phyloP scores from a whole-genome alignment of 2,888 invertebrate genomes.

The Cremastobaeus sp. region DNA sequence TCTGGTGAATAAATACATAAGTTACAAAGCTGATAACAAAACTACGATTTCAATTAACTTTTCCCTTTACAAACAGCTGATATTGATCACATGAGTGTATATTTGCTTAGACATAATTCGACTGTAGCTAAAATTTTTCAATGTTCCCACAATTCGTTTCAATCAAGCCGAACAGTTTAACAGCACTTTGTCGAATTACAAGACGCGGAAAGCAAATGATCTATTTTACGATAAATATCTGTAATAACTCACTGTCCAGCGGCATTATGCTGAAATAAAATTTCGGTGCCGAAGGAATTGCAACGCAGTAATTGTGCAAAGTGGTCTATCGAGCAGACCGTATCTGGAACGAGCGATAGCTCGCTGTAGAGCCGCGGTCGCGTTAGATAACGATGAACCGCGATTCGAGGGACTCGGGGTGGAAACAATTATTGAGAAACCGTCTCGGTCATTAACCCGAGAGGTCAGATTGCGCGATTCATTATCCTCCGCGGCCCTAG shows the following conservation, averaged over 20 bases:
- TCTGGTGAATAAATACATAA: too few species aligned
- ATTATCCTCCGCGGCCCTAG: slow-evolving; percentile 14
- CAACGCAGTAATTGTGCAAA: slow-evolving; percentile 20
- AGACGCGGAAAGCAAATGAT: slow-evolving; percentile 1
- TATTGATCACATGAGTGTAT: too few species aligned
- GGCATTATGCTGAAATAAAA: slow-evolving; percentile 23
- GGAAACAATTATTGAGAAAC: slow-evolving; percentile 58
- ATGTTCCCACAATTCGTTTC: too few species aligned
- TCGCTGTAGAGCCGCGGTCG: slow-evolving; percentile 40
- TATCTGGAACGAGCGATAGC: slow-evolving; percentile 43
- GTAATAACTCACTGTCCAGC: slow-evolving; percentile 11
- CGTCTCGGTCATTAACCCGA: slow-evolving; percentile 45
- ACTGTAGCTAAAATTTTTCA: too few species aligned
- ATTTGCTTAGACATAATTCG: too few species aligned
- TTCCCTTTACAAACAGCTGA: too few species aligned
- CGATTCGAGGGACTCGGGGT: slow-evolving; percentile 26
- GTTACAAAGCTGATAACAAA: too few species aligned
- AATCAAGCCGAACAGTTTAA: too few species aligned
- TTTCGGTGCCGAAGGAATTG: slow-evolving; percentile 35
- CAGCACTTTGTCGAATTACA: not conserved
- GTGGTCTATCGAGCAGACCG: slow-evolving; percentile 11
- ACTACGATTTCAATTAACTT: too few species aligned
- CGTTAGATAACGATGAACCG: slow-evolving; percentile 38
- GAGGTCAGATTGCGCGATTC: slow-evolving; percentile 35
- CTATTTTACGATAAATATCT: not conserved